Evolutionary conservation across 1,140 invertebrate species (phyloP).

Genomic region (Drosophila sproati): DNA sequence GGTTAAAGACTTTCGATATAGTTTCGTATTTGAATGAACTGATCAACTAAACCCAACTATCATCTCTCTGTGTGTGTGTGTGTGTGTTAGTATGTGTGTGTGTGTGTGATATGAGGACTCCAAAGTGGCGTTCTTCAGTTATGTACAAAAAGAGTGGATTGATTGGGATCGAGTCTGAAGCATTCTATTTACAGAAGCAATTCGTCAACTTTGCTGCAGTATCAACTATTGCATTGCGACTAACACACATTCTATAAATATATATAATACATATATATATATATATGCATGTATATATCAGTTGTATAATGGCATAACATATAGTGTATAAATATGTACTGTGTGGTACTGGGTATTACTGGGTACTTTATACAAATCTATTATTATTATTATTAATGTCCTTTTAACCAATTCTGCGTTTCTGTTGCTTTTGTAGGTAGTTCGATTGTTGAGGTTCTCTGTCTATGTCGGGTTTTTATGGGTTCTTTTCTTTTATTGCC

Average conservation of each 20-base stretch:
- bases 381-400: constrained; percentile 6
- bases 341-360: neutral
- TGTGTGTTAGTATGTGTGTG: neutral
- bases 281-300: constrained; percentile 32
- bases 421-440: constrained; percentile 43
- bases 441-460: constrained; percentile 52
- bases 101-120: constrained; percentile 3
- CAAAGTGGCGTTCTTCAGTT: neutral
- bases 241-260: too few species aligned
- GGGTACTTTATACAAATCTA: constrained; percentile 41
- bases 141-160: constrained; percentile 13
- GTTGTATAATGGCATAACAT: constrained; percentile 34
- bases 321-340: constrained; percentile 17
- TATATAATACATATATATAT: constrained; percentile 2
- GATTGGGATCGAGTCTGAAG: neutral
- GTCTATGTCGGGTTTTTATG: constrained; percentile 23
- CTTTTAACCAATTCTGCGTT: constrained; percentile 26
- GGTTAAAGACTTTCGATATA: neutral
- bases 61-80: neutral
- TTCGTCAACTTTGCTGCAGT: neutral
- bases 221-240: constrained; percentile 7
- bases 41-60: neutral
- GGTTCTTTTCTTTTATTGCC: neutral
- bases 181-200: constrained; percentile 26
- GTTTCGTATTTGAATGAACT: neutral